Evolutionary conservation across 2,888 invertebrate genomes (phyloP).

Genomic region (Anthrax anthrax): DNA sequence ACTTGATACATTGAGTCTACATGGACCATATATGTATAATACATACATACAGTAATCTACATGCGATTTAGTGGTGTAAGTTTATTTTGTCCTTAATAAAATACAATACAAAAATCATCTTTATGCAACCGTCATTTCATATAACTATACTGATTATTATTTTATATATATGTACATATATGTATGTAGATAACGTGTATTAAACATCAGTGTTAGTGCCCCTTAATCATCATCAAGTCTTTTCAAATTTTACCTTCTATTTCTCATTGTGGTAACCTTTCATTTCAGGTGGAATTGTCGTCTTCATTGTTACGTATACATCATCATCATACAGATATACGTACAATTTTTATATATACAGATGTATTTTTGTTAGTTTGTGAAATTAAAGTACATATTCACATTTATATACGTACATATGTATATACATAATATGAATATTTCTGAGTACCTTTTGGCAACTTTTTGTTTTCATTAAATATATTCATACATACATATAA

Average conservation of each 20-base stretch:
- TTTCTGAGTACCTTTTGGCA: neutral
- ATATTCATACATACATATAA: too few relatives aligned
- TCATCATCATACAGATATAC: neutral
- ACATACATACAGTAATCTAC: too few relatives aligned
- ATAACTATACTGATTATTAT: neutral
- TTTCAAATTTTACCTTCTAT: conserved; percentile 3
- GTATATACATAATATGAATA: too few relatives aligned
- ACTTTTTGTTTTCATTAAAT: too few relatives aligned
- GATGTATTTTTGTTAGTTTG: too few relatives aligned
- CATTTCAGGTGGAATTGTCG: conserved; percentile 3
- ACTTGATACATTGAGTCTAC: too few relatives aligned
- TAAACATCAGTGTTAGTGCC: neutral
- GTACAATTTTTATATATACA: too few relatives aligned
- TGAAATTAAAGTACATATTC: too few relatives aligned
- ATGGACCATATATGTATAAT: too few relatives aligned
- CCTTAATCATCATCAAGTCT: conserved; percentile 9
- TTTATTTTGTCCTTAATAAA: neutral
- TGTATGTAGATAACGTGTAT: too few relatives aligned
- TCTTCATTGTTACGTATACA: conserved; percentile 4
- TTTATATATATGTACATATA: neutral
- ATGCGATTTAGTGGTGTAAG: too few relatives aligned
- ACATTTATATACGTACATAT: too few relatives aligned
- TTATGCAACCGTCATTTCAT: neutral
- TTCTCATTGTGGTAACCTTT: conserved; percentile 3
- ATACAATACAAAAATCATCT: neutral